A percentile compares a stretch with the other conserved stretches of the same genome.
Evolutionary conservation across 2,113 vertebrate species (phyloP).

Genomic region (Peromyscus leucopus): DNA sequence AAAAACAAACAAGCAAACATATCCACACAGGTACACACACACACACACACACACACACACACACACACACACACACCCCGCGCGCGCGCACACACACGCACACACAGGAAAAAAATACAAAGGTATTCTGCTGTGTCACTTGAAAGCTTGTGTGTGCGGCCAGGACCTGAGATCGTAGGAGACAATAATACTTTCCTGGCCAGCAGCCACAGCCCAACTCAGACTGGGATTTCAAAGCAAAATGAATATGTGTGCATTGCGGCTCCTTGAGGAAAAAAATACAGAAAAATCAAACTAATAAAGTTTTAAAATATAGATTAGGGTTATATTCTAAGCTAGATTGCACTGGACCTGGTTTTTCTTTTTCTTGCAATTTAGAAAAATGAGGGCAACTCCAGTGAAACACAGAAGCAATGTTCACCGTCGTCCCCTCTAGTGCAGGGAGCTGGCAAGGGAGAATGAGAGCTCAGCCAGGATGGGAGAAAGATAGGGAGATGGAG

Average conservation of each 20-base stretch:
- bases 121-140: background rate
- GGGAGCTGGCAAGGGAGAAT: background rate
- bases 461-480: background rate
- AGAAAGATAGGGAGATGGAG: background rate
- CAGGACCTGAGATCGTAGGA: background rate
- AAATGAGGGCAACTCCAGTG: constrained; percentile 23
- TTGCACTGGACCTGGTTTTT: background rate
- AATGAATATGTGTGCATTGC: background rate
- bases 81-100: too few relatives aligned
- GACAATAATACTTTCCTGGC: background rate
- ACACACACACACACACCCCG: background rate
- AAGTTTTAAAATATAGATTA: background rate
- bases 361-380: background rate
- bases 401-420: background rate
- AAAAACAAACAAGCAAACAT: background rate
- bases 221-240: background rate
- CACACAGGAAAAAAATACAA: background rate
- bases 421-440: background rate
- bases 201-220: background rate
- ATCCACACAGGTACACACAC: background rate
- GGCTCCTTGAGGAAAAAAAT: background rate
- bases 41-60: background rate
- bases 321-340: constrained; percentile 24
- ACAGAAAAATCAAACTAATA: background rate
- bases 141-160: background rate